Conservation (phyloP, 2,888 invertebrate genomes). For the Polylopha cassiicola region DNA sequence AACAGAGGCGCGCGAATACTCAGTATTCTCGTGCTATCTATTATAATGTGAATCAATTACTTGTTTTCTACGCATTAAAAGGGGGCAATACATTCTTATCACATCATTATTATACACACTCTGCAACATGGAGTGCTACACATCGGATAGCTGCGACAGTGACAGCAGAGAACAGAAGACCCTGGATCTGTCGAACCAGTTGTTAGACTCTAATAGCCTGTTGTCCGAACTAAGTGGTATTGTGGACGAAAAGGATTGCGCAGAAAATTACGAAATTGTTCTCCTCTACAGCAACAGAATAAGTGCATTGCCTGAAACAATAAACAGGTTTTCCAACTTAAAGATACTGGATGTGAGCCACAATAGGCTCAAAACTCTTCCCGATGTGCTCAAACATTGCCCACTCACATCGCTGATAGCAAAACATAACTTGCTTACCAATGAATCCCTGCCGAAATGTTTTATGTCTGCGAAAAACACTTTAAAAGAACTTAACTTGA, state of each 20-base stretch:
- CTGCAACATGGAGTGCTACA: conserved; percentile 84
- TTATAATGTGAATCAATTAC: conserved; percentile 44
- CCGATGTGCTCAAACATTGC: conserved; percentile 86
- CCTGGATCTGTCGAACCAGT: conserved; percentile 77
- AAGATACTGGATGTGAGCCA: conserved; percentile 91
- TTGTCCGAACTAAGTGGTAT: conserved; percentile 77
- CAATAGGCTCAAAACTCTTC: conserved; percentile 86
- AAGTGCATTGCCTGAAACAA: conserved; percentile 79
- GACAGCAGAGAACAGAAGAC: conserved; percentile 84
- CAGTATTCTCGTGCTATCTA: conserved; percentile 17
- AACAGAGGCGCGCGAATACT: conserved; percentile 31
- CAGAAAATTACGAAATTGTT: conserved; percentile 82
- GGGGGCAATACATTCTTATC: conserved; percentile 21
- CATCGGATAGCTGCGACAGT: conserved; percentile 90
- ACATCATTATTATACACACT: conserved; percentile 12
- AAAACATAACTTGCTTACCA: conserved; percentile 91
- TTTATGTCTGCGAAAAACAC: conserved; percentile 79
- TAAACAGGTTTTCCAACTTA: conserved; percentile 82
- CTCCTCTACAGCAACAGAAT: conserved; percentile 92
- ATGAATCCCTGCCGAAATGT: conserved; percentile 91
- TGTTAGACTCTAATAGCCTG: conserved; percentile 78
- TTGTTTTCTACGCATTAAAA: conserved; percentile 13
- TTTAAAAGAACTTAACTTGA: conserved; percentile 93
- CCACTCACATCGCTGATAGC: conserved; percentile 88
- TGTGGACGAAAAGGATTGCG: conserved; percentile 78